Evolutionary conservation across 2,797 vertebrate genomes (phyloP).

Genomic region (Bufotes viridis): DNA sequence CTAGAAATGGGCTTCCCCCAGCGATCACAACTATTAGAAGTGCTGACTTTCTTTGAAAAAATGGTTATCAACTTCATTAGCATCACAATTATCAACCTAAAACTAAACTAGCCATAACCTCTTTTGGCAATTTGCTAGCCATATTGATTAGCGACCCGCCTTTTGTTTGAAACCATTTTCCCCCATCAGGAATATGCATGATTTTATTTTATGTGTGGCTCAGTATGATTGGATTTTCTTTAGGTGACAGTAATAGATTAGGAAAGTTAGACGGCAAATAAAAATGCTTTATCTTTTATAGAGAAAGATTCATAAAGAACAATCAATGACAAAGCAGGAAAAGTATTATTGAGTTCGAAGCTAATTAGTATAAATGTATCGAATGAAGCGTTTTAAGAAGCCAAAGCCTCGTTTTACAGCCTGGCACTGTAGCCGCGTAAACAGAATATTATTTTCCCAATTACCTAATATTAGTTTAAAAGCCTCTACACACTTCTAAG

Average conservation of each 20-base stretch:
- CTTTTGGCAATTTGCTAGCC: background rate
- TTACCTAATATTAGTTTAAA: constrained; percentile 33
- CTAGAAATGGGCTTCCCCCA: no score
- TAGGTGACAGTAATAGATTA: constrained; percentile 15
- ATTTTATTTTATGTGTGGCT: constrained; percentile 6
- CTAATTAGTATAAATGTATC: constrained; percentile 32
- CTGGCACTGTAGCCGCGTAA: constrained; percentile 14
- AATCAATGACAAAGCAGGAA: constrained; percentile 39
- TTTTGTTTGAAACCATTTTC: background rate
- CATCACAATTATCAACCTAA: no score
- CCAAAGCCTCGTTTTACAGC: constrained; percentile 18
- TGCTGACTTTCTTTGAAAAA: no score
- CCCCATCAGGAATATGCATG: background rate
- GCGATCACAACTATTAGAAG: no score
- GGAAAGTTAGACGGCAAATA: constrained; percentile 27
- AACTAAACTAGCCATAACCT: background rate
- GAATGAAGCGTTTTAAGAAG: constrained; percentile 30
- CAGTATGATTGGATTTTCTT: background rate
- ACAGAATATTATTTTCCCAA: constrained; percentile 39
- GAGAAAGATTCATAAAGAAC: constrained; percentile 32
- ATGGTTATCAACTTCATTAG: no score
- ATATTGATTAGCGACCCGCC: background rate
- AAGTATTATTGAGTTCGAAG: constrained; percentile 11
- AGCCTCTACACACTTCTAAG: constrained; percentile 2
- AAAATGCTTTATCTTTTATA: constrained; percentile 31